Percentiles rank a stretch among this genome's conserved stretches.
Conservation (phyloP, 2,797 vertebrate genomes). For the Sandelia bainsii region DNA sequence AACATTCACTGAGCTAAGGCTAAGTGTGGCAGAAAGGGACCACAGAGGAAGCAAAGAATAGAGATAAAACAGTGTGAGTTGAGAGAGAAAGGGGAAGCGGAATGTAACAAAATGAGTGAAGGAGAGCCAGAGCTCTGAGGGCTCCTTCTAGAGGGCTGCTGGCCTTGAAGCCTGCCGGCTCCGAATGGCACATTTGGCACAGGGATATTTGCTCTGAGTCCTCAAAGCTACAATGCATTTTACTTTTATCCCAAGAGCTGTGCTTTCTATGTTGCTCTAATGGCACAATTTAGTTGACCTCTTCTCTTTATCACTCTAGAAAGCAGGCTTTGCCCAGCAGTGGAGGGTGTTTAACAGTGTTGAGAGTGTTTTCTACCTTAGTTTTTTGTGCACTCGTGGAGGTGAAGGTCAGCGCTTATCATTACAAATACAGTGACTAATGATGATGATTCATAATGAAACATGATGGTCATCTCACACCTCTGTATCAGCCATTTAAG, state of each 20-base stretch:
- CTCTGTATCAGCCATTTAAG: slow-evolving; percentile 5
- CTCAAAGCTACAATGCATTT: slow-evolving; percentile 46
- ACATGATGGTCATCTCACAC: slow-evolving; percentile 38
- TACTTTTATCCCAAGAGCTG: slow-evolving; percentile 48
- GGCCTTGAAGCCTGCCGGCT: slow-evolving; percentile 72
- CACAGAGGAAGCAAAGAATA: slow-evolving; percentile 28
- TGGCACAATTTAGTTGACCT: slow-evolving; percentile 38
- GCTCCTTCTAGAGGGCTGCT: slow-evolving; percentile 52
- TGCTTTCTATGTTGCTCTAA: slow-evolving; percentile 36
- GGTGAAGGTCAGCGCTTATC: slow-evolving; percentile 28
- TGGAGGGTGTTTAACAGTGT: slow-evolving; percentile 1
- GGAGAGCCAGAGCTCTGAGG: slow-evolving; percentile 60
- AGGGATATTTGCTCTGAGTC: slow-evolving; percentile 47
- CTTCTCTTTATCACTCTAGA: not conserved
- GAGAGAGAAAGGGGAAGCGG: slow-evolving; percentile 44
- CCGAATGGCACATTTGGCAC: slow-evolving; percentile 71
- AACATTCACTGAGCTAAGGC: slow-evolving; percentile 17
- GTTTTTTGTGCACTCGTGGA: slow-evolving; percentile 24
- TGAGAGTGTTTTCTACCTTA: slow-evolving; percentile 4
- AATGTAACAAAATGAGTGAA: slow-evolving; percentile 66
- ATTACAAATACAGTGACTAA: slow-evolving; percentile 41
- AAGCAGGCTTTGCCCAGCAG: slow-evolving; percentile 11
- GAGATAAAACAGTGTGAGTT: slow-evolving; percentile 33
- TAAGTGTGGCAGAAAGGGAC: slow-evolving; percentile 35
- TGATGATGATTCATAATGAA: slow-evolving; percentile 46